Conservation (phyloP, 2,797 vertebrate species). For the Podargus strigoides region DNA sequence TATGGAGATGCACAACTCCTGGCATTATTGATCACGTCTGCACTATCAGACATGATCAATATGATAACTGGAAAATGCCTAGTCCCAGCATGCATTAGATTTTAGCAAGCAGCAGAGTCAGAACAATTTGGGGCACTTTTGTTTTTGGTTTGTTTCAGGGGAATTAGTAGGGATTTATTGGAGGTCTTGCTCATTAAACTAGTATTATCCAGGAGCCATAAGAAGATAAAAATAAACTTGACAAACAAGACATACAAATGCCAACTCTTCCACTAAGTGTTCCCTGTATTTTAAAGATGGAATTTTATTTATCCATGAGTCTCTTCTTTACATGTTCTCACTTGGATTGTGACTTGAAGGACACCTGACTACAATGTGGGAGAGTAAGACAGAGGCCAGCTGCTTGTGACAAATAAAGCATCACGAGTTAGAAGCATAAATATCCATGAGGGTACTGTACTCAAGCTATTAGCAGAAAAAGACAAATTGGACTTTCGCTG, state of each 20-base stretch:
- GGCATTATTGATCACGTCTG: constrained; percentile 9
- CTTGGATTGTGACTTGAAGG: neutral
- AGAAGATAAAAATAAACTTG: neutral
- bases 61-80: neutral
- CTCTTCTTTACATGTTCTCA: neutral
- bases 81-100: neutral
- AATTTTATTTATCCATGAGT: neutral
- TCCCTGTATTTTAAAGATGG: neutral
- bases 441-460: neutral
- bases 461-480: neutral
- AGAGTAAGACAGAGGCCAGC: neutral
- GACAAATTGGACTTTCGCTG: neutral
- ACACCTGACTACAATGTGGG: neutral
- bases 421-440: neutral
- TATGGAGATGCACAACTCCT: neutral
- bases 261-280: neutral
- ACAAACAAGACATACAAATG: neutral
- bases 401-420: neutral
- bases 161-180: neutral
- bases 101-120: neutral
- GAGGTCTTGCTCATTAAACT: neutral
- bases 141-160: neutral
- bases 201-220: accelerated
- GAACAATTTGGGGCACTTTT: neutral
- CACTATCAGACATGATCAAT: constrained; percentile 6